A percentile compares a stretch with the other conserved stretches of the same genome.
These are phyloP conservation scores for Nyctalus aviator DNA, from an alignment of 2,797 vertebrate genomes.

Conservation along the genomic window DNA sequence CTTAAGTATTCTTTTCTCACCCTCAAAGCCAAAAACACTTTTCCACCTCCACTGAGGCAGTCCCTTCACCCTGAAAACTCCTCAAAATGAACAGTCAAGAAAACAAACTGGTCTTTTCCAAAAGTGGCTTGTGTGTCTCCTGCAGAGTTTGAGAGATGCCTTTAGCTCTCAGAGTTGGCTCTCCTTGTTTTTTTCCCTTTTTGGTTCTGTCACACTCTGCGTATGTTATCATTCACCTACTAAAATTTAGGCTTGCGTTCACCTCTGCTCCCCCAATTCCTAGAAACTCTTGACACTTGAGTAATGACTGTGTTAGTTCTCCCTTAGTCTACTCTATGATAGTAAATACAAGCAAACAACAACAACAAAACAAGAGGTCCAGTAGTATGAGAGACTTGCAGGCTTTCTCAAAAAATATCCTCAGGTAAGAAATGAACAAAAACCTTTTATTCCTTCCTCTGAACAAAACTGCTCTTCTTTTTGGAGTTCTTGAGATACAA, in stretches of 20 bases:
- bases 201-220: background rate
- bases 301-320: background rate
- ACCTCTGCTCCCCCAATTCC: background rate
- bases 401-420: background rate
- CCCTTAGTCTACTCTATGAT: background rate
- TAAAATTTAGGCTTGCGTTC: background rate
- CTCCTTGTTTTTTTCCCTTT: background rate
- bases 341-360: background rate
- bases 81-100: background rate
- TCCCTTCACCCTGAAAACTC: background rate
- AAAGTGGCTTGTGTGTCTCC: background rate
- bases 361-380: background rate
- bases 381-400: background rate
- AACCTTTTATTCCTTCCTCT: background rate
- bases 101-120: background rate
- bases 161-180: background rate
- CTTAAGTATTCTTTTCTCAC: constrained; percentile 66
- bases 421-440: constrained; percentile 21
- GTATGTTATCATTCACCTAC: background rate
- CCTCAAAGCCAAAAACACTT: constrained; percentile 36
- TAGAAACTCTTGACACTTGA: constrained; percentile 27
- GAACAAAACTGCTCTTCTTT: constrained; percentile 33
- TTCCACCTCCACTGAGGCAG: background rate
- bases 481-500: background rate
- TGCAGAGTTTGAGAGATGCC: background rate